A percentile compares a stretch with the other conserved stretches of the same genome.
These are phyloP conservation scores for Leptarthrus brevirostris DNA, from an alignment of 2,888 invertebrate genomes.

Conservation along the genomic window DNA sequence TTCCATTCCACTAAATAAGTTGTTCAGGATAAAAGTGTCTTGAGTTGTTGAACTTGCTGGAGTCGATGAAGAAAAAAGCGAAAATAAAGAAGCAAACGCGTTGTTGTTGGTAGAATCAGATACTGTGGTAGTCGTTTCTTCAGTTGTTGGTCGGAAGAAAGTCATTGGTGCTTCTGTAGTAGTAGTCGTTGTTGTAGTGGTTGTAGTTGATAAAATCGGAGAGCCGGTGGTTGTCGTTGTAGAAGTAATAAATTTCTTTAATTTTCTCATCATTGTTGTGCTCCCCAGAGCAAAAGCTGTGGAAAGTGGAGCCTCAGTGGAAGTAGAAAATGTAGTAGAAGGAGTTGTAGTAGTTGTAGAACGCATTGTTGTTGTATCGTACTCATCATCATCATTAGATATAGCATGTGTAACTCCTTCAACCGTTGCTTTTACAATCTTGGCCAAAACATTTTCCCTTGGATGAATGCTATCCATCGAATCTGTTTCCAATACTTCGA, in stretches of 20 bases:
- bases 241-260: conserved; percentile 66
- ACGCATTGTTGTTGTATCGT: conserved; percentile 60
- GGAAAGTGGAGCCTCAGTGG: conserved; percentile 58
- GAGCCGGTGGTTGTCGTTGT: conserved; percentile 57
- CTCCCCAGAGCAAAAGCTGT: conserved; percentile 64
- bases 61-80: conserved; percentile 57
- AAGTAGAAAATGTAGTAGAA: conserved; percentile 61
- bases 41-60: conserved; percentile 60
- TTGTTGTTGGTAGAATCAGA: conserved; percentile 46
- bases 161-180: conserved; percentile 59
- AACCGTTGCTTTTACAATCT: conserved; percentile 67
- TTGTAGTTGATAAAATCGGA: conserved; percentile 59
- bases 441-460: conserved; percentile 58
- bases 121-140: conserved; percentile 55
- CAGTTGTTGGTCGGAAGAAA: conserved; percentile 53
- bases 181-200: conserved; percentile 59
- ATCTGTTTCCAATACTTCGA: conserved; percentile 64
- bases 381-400: conserved; percentile 59
- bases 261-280: conserved; percentile 66
- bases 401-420: conserved; percentile 64
- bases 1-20: conserved; percentile 64
- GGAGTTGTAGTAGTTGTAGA: conserved; percentile 58
- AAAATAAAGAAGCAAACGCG: conserved; percentile 60
- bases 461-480: conserved; percentile 59
- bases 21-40: conserved; percentile 63